Conservation (phyloP, 2,888 invertebrate genomes). For the Dryobotodes eremita region DNA sequence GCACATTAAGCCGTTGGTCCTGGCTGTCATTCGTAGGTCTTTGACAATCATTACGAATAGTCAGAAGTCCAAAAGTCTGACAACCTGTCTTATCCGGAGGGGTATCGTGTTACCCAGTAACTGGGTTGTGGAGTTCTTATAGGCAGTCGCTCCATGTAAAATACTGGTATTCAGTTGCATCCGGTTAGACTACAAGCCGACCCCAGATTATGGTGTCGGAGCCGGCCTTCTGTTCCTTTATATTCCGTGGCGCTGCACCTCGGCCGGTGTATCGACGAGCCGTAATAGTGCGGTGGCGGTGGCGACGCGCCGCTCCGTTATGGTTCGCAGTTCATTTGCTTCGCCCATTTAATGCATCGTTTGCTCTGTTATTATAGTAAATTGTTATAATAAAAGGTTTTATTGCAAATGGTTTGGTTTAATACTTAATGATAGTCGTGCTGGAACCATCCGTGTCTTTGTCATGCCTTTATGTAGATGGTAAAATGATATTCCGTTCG, state of each 20-base stretch:
- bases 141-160: too few relatives aligned
- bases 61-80: neutral
- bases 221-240: neutral
- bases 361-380: slow-evolving; percentile 50
- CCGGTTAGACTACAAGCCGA: neutral
- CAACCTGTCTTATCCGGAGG: too few relatives aligned
- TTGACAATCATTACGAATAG: neutral
- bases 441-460: neutral
- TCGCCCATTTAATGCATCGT: slow-evolving; percentile 52
- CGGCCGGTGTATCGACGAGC: slow-evolving; percentile 25
- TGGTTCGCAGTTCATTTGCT: slow-evolving; percentile 60
- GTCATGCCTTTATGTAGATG: neutral
- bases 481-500: neutral
- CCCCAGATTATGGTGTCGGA: neutral
- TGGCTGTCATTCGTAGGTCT: neutral
- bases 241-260: neutral
- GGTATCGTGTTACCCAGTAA: neutral
- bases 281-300: slow-evolving; percentile 52
- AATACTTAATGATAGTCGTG: slow-evolving; percentile 15
- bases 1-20: too few relatives aligned
- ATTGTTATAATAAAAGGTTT: slow-evolving; percentile 50
- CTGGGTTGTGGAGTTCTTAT: neutral
- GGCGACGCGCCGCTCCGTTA: slow-evolving; percentile 43
- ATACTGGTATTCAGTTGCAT: too few relatives aligned
- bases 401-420: slow-evolving; percentile 44